Evolutionary conservation across 37 sponge, comb jelly and placozoan species (phyloP).

Genomic region (Ephydatia muelleri): DNA sequence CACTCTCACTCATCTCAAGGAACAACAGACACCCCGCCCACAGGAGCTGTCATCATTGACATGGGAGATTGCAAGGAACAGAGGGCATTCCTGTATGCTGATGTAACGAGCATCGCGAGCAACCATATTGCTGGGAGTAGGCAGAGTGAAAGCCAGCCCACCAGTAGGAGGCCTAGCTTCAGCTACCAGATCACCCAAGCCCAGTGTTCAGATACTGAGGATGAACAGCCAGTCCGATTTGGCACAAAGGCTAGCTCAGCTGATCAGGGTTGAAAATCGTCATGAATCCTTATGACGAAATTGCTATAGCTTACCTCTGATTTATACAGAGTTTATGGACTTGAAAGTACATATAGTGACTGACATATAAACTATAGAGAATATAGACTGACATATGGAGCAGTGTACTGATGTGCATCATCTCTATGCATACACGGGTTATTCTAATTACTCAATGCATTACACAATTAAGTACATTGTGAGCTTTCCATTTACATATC

Average conservation of each 20-base stretch:
- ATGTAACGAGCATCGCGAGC: not conserved
- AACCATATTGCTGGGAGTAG: not conserved
- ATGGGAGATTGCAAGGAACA: not conserved
- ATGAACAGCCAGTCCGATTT: not conserved
- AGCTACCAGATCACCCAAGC: not conserved
- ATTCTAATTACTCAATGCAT: too few species aligned
- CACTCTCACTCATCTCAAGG: not conserved
- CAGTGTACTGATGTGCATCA: too few species aligned
- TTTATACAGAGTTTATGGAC: not conserved
- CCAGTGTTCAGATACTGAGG: not conserved
- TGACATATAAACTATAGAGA: too few species aligned
- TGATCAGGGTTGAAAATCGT: not conserved
- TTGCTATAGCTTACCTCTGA: not conserved
- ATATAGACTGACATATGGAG: too few species aligned
- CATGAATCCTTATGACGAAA: not conserved
- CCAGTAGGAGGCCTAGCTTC: not conserved
- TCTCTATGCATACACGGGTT: too few species aligned
- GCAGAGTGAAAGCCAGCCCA: not conserved
- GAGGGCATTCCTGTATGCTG: not conserved
- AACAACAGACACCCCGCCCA: too few species aligned
- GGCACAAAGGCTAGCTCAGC: not conserved
- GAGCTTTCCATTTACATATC: too few species aligned
- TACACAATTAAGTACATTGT: too few species aligned
- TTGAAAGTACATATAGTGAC: not conserved
- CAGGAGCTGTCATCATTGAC: not conserved